These are phyloP conservation scores for Dryococelus australis DNA, from an alignment of 2,888 invertebrate genomes.

Conservation along the genomic window DNA sequence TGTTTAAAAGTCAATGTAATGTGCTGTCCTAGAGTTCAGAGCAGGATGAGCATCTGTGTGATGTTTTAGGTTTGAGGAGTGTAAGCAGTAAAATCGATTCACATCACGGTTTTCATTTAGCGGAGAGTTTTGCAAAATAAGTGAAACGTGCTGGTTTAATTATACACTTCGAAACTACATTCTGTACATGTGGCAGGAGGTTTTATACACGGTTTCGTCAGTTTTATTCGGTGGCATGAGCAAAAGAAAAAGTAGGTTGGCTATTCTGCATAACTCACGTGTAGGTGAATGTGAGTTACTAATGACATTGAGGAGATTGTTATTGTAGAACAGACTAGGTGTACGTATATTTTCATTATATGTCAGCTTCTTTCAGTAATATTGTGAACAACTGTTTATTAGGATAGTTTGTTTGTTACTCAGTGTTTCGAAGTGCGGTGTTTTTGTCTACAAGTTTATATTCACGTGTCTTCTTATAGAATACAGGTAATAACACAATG, in stretches of 20 bases:
- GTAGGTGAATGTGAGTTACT: background rate
- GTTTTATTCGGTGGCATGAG: background rate
- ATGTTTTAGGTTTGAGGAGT: background rate
- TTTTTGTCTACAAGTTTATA: background rate
- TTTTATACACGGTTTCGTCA: too few relatives aligned
- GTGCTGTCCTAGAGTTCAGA: background rate
- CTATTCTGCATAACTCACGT: background rate
- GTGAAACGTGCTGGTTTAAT: background rate
- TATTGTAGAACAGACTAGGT: background rate
- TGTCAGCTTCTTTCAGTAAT: background rate
- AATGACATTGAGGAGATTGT: background rate
- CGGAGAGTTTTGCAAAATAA: background rate
- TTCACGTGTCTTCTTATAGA: background rate
- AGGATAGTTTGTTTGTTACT: background rate
- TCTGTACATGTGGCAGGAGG: background rate
- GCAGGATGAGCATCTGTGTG: background rate
- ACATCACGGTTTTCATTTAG: background rate
- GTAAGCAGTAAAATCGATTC: background rate
- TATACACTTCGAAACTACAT: background rate
- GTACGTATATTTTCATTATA: background rate
- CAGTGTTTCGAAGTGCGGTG: background rate
- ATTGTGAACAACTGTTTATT: background rate
- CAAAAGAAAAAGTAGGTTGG: background rate
- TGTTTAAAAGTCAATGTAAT: background rate
- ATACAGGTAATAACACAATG: background rate